Conservation (phyloP, 2,888 invertebrate species). For the Nomada lathburiana region DNA sequence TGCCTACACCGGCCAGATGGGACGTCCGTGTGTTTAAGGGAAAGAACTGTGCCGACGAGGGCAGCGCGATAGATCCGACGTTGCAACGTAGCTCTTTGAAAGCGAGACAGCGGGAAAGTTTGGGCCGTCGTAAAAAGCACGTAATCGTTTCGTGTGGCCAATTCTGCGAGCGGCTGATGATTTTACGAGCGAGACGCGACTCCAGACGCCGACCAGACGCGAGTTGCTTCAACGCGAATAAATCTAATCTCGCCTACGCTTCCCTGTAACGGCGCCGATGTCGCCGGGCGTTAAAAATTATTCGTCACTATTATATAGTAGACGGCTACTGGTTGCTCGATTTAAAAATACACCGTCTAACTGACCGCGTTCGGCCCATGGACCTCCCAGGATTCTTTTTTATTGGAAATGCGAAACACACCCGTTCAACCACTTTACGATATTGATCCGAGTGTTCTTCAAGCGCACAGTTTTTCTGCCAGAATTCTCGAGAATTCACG, state of each 20-base stretch:
- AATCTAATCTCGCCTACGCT: conserved; percentile 67
- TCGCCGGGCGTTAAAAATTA: conserved; percentile 44
- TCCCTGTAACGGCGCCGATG: conserved; percentile 50
- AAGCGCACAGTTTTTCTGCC: too few species aligned
- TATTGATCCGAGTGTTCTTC: neutral
- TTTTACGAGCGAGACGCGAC: conserved; percentile 70
- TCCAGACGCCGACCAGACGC: conserved; percentile 71
- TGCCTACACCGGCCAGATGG: too few species aligned
- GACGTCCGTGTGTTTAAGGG: too few species aligned
- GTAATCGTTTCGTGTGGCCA: conserved; percentile 54
- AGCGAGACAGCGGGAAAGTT: conserved; percentile 28
- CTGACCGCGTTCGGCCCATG: neutral
- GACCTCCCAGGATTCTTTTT: conserved; percentile 33
- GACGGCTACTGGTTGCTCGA: conserved; percentile 9
- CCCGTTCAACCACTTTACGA: neutral
- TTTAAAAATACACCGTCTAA: conserved; percentile 49
- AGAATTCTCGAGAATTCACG: too few species aligned
- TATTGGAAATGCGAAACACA: neutral
- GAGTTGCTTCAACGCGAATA: conserved; percentile 66
- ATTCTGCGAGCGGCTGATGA: conserved; percentile 41
- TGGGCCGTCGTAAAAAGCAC: conserved; percentile 41
- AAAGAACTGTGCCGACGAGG: too few species aligned
- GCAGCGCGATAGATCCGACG: too few species aligned
- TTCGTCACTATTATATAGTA: conserved; percentile 28
- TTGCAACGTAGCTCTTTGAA: conserved; percentile 6